Conservation (phyloP, 2,797 vertebrate genomes). For the Anisognathus igniventris region DNA sequence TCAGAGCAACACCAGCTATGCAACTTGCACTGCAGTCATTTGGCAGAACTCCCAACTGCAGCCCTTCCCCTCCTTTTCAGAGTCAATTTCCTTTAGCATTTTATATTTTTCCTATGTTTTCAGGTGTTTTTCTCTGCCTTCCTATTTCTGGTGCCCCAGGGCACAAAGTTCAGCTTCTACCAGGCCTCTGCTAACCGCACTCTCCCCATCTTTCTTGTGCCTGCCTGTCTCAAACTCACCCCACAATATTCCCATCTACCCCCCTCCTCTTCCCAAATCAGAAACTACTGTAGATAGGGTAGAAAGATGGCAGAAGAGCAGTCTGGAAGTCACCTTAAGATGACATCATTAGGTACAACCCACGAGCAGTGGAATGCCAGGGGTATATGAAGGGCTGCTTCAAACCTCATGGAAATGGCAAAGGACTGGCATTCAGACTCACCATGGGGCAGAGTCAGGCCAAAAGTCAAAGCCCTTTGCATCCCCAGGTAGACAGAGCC, state of each 20-base stretch:
- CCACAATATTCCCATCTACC: not conserved
- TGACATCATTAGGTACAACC: not conserved
- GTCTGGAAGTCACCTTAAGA: not conserved
- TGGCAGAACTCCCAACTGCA: not conserved
- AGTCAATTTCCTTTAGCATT: not conserved
- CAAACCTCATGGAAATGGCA: not conserved
- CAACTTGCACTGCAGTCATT: not conserved
- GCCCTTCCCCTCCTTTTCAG: not conserved
- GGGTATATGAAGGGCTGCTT: rapidly evolving
- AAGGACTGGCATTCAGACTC: not conserved
- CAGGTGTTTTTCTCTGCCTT: not conserved
- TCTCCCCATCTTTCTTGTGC: too few relatives aligned
- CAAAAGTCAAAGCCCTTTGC: not conserved
- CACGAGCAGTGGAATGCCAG: not conserved
- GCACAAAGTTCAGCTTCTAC: not conserved
- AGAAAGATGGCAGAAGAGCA: not conserved
- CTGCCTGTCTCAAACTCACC: not conserved
- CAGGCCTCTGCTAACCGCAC: not conserved
- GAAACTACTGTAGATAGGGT: not conserved
- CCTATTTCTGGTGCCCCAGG: not conserved
- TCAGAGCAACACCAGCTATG: not conserved
- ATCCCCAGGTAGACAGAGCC: not conserved
- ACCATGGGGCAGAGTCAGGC: rapidly evolving
- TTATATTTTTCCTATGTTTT: not conserved
- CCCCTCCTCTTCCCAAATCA: not conserved